Evolutionary conservation across 1,140 invertebrate genomes (phyloP), one percentile per base, ranked within the genome.

Genomic region (Orchesella cincta): DNA sequence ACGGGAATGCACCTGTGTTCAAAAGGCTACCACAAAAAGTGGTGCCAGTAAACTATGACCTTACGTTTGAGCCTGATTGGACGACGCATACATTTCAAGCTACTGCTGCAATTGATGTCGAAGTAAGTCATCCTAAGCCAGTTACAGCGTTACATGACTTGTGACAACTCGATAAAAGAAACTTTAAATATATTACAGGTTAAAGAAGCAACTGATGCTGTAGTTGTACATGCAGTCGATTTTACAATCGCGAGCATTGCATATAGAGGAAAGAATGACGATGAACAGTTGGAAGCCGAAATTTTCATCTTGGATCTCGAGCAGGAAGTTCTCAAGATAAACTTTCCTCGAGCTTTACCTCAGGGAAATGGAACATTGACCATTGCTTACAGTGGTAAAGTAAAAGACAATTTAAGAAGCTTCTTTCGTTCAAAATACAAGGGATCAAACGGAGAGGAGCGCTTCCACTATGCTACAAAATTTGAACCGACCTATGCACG

Each of bases 401-500:
- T 73, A 8, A 31, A 34, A 2, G 71, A 73, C 46, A 46, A 73
- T 26, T 16, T 73, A 14, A 35, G 23, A 8, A 35, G 71, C 28
- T 46, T 73, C 18, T 73, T 46, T 35, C 5, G 36, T 12, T 46
- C 71, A 46, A 73, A 73, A 31, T 67, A 67, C 23, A 8, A 67
- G n/a, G 71, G 34, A 73, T n/a, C 35, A 8, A 12, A 39, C 1
- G 71, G 71, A 34, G 39, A 73, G 23, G 62, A 67, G 8, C 71
- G 71, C 20, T 73, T 14, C 36, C 12, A 73, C 29, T 73, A 23
- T 31, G 14, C 8, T 3, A 73, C 71, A n/a, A 36, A 73, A 26
- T 73, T 73, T 73, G 71, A 73, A 31, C 71, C 71, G 2, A 51
- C 39, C 18, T 46, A 14, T 39, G 71, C 71, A 23, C 18, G 71